Evolutionary conservation across 2,888 invertebrate species (phyloP), one percentile per base, ranked within the genome.

Genomic region (Chrysotoxum bicinctum): DNA sequence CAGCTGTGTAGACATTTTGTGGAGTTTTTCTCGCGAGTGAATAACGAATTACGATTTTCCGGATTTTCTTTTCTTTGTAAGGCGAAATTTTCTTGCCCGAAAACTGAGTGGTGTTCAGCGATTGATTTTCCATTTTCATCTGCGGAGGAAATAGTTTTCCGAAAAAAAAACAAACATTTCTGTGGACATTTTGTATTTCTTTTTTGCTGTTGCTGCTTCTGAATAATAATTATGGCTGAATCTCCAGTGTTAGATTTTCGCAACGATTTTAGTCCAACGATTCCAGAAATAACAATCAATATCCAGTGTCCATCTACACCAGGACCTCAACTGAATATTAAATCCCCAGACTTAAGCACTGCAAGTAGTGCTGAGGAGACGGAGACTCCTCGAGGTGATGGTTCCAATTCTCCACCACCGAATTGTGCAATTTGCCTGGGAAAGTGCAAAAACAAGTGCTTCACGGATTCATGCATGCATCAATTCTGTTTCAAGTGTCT

Each of bases 381-480:
- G 23, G 85, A 73, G 88, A 81, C 52, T 87, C 60, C 21, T 88
- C 89, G 30, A 87, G 88, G 1, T 89, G 89, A 37, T 87, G 93
- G 93, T 4, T 92, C 90, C 1, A 91, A 92, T 10, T 96, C 96
- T 30, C 96, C 97, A 1, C 97, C 97, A 1, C 96, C 96, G 3
- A 96, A 97, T 90, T 98, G 98, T 93, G 96, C 98, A 60, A 98
- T 98, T 90, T 98, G 98, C 89, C 94, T 98, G 77, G 97, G 97
- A 23, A 95, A 95, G 87, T 95, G 97, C 89, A 94, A 95, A 76
- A 97, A 98, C 90, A 97, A 97, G 90, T 98, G 97, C 32, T 97
- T 97, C 91, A 97, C 98, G 0, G 96, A 98, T 91, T 96, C 96
- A 64, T 99, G 98, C 91, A 94, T 97, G 91, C 98, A 99, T 92